Base-by-base conservation (phyloP, 1,140 invertebrate genomes). In the Sitophilus oryzae region DNA sequence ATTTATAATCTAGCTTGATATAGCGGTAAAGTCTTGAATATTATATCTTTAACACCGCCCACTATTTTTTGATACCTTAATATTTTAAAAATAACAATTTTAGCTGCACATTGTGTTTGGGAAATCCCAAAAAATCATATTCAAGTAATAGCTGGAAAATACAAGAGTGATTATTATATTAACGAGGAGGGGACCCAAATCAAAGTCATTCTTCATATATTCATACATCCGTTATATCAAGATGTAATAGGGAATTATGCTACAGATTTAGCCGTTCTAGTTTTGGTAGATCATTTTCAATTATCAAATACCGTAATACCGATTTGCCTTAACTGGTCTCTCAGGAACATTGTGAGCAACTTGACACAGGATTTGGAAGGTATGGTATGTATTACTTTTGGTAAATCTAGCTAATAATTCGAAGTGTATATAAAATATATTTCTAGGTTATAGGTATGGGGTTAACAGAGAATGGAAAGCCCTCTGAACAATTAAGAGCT, bases 51-150 rank as follows among this genome's bases (percentile, higher is more conserved):
- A 19, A 44, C 16, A 44, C 21, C 16, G 23, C 16, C 15, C 19
- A 44, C 21, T 14, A 1, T 44, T 21, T 44, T 21, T 21, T 44
- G 19, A n/a, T 21, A n/a, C n/a, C 23, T 19, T 44, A 19, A n/a
- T 44, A 19, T 21, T 19, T 21, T 19, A 19, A 19, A 21, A 21
- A 19, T 44, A 1, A 19, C 4, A 44, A 44, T 58, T 42, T 54
- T 37, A 58, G 74, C 74, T 44, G 74, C 66, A 8, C 74, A 76
- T 38, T 76, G 74, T 58, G 62, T 72, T 6, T 76, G 75, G 75
- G 66, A 73, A 45, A 66, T 63, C 0, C 55, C 58, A 14, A 44
- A 64, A 2, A 48, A 66, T 16, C 60, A 65, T 0, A 56, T 76
- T n/a, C 62, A 65, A 59, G 66, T 73, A 2, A 61, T 62, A 9